Conservation (phyloP, 2,113 vertebrate species). For the Monopterus albus region DNA sequence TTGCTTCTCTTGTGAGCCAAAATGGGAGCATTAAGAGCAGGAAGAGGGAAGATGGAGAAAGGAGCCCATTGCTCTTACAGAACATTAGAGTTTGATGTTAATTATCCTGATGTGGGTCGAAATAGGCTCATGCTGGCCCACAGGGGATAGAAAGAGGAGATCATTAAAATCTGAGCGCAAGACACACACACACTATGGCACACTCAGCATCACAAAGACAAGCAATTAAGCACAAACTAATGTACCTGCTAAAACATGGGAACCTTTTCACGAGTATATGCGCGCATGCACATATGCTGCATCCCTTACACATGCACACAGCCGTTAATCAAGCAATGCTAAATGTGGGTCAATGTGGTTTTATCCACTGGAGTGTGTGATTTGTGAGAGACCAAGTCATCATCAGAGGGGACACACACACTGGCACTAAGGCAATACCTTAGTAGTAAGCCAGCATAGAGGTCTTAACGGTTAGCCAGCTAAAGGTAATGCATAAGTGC, state of each 20-base stretch:
- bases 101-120: constrained; percentile 79
- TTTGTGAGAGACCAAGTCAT: constrained; percentile 60
- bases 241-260: constrained; percentile 44
- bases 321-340: constrained; percentile 41
- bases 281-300: neutral
- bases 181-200: constrained; percentile 31
- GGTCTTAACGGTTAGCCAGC: no score
- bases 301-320: constrained; percentile 22
- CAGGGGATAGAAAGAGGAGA: constrained; percentile 62
- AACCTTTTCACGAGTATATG: constrained; percentile 21
- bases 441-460: no score
- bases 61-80: constrained; percentile 49
- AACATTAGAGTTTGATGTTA: constrained; percentile 73
- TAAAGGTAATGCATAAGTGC: no score
- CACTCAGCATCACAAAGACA: constrained; percentile 46
- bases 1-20: constrained; percentile 33
- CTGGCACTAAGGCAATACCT: no score
- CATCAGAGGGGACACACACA: constrained; percentile 28
- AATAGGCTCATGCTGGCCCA: constrained; percentile 58
- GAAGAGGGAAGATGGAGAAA: constrained; percentile 27
- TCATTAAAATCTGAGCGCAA: constrained; percentile 68
- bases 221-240: constrained; percentile 53
- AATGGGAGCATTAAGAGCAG: constrained; percentile 22
- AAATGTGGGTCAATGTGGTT: constrained; percentile 66
- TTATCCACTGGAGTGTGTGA: constrained; percentile 39